These are phyloP conservation scores for Hydropotes inermis DNA, from an alignment of 2,113 vertebrate species.

Conservation along the genomic window DNA sequence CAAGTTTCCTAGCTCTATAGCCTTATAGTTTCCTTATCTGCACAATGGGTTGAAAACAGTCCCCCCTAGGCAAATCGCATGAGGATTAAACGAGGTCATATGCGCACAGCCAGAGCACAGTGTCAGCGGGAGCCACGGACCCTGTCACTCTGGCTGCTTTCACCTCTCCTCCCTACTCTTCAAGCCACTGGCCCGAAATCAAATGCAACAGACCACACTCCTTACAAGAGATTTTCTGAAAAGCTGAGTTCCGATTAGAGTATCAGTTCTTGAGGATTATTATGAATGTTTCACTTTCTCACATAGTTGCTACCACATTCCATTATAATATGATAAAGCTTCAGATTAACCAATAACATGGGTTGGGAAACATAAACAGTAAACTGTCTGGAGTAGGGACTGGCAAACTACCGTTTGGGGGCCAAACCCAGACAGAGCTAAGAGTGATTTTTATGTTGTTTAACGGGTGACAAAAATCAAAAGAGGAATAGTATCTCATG, in stretches of 20 bases:
- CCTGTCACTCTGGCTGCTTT: not conserved
- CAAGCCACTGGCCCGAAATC: not conserved
- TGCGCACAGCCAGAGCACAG: accelerated
- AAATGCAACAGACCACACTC: not conserved
- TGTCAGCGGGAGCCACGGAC: too few species aligned
- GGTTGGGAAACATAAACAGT: not conserved
- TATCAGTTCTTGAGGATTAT: not conserved
- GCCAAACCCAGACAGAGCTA: not conserved
- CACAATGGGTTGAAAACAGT: not conserved
- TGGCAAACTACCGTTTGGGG: not conserved
- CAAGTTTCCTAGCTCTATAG: not conserved
- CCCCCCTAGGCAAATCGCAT: not conserved
- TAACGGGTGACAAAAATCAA: not conserved
- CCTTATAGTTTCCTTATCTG: not conserved
- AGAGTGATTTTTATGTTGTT: not conserved
- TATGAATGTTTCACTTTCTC: not conserved
- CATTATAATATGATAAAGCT: not conserved
- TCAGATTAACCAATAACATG: not conserved
- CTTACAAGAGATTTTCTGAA: not conserved
- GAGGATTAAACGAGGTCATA: not conserved
- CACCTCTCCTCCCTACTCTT: not conserved
- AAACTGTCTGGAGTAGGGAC: not conserved
- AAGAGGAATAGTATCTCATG: not conserved
- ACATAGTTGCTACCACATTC: not conserved
- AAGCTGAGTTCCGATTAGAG: not conserved